Percentiles rank a stretch among this genome's conserved stretches.
Evolutionary conservation across 2,113 vertebrate genomes (phyloP).

Genomic region (Natator depressus): DNA sequence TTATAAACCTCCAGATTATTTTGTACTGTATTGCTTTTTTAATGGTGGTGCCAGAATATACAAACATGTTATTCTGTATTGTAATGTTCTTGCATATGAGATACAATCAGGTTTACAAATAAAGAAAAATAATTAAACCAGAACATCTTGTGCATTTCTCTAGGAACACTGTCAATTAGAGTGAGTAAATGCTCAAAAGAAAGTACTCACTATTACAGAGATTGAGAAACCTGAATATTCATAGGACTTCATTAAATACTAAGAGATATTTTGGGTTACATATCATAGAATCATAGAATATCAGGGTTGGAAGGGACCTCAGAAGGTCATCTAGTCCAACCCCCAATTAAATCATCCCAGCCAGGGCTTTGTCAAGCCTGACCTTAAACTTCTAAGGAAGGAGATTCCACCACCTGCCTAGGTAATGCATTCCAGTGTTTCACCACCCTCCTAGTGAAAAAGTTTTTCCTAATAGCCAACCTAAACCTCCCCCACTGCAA

Average conservation of each 20-base stretch:
- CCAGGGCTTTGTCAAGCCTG: no score
- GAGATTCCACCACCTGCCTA: no score
- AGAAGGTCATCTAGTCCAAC: no score
- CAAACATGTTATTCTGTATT: conserved; percentile 30
- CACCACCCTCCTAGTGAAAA: no score
- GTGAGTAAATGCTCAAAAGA: neutral
- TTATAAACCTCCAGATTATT: neutral
- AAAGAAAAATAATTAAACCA: conserved; percentile 45
- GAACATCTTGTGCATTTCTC: neutral
- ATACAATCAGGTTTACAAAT: neutral
- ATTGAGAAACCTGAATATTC: neutral
- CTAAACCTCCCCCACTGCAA: no score
- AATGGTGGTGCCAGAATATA: neutral
- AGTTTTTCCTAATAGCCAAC: no score
- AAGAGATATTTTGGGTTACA: neutral
- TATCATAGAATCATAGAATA: neutral
- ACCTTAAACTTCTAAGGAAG: no score
- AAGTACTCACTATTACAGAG: neutral
- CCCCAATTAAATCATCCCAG: no score
- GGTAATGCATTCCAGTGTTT: no score
- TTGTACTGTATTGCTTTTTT: conserved; percentile 3
- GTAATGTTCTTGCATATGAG: conserved; percentile 51
- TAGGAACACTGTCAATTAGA: neutral
- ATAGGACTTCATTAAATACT: neutral
- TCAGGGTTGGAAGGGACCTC: no score